phyloP scores from a whole-genome alignment of 2,797 vertebrate species.

The Holocentrus rufus region DNA sequence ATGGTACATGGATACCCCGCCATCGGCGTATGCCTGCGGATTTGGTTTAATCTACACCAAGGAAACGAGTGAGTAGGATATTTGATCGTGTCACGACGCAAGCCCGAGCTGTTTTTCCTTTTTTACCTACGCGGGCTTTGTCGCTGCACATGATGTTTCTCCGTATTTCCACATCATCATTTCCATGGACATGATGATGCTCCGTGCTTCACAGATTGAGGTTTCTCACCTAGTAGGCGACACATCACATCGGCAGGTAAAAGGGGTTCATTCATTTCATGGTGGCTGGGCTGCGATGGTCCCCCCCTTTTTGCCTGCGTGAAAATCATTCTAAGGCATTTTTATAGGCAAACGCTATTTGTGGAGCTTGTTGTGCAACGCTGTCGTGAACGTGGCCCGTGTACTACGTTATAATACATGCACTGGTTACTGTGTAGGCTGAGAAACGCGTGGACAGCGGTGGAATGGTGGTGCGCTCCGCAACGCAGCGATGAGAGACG shows the following conservation, averaged over 20 bases:
- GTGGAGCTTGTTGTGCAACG: conserved; percentile 69
- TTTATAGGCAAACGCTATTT: conserved; percentile 28
- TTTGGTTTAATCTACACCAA: conserved; percentile 45
- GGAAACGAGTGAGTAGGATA: conserved; percentile 63
- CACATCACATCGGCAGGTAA: conserved; percentile 70
- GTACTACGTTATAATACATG: conserved; percentile 55
- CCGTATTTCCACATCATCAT: conserved; percentile 65
- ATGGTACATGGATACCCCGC: conserved; percentile 59
- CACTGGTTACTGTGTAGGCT: conserved; percentile 76
- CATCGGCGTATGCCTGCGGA: conserved; percentile 59
- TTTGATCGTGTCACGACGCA: conserved; percentile 72
- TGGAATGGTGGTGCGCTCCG: conserved; percentile 76
- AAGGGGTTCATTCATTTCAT: background rate
- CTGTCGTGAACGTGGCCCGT: conserved; percentile 59
- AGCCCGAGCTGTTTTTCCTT: conserved; percentile 35
- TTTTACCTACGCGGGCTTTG: conserved; percentile 3
- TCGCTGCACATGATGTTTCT: conserved; percentile 65
- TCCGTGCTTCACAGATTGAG: conserved; percentile 49
- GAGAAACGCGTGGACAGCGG: conserved; percentile 74
- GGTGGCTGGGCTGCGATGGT: background rate
- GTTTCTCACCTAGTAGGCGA: conserved; percentile 55
- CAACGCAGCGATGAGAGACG: conserved; percentile 73
- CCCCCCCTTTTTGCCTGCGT: conserved; percentile 14
- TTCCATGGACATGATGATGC: conserved; percentile 70
- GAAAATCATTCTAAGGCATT: conserved; percentile 5